phyloP scores from a whole-genome alignment of 2,888 invertebrate species.

The Mythimna vitellina region DNA sequence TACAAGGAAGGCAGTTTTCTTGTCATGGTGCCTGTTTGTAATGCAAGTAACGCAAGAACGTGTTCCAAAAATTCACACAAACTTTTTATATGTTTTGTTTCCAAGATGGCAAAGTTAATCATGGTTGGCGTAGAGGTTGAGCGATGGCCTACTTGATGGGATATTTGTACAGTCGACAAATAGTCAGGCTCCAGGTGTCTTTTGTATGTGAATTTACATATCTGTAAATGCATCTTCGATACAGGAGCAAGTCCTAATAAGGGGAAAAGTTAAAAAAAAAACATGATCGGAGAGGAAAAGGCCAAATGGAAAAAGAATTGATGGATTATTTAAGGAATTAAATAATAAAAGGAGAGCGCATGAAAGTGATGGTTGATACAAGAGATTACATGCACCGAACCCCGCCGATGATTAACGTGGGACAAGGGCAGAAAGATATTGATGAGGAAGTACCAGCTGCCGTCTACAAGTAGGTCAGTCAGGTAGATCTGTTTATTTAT shows the following conservation, averaged over 20 bases:
- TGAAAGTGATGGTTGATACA: not conserved
- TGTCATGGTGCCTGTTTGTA: constrained; percentile 25
- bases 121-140: no score
- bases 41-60: constrained; percentile 16
- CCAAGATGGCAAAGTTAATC: no score
- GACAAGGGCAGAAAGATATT: not conserved
- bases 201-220: no score
- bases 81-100: not conserved
- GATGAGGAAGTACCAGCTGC: not conserved
- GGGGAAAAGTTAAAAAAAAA: no score
- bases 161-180: no score
- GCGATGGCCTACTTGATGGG: no score
- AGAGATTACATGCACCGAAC: not conserved
- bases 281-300: not conserved
- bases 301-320: no score
- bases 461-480: no score
- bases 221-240: no score
- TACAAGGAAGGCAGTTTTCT: constrained; percentile 27
- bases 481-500: no score
- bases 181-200: no score
- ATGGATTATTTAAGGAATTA: not conserved
- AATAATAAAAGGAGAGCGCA: not conserved
- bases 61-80: not conserved
- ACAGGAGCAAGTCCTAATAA: no score
- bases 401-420: not conserved